Conservation (phyloP, 2,888 invertebrate genomes). For the Mesorhabditis spiculigera region DNA sequence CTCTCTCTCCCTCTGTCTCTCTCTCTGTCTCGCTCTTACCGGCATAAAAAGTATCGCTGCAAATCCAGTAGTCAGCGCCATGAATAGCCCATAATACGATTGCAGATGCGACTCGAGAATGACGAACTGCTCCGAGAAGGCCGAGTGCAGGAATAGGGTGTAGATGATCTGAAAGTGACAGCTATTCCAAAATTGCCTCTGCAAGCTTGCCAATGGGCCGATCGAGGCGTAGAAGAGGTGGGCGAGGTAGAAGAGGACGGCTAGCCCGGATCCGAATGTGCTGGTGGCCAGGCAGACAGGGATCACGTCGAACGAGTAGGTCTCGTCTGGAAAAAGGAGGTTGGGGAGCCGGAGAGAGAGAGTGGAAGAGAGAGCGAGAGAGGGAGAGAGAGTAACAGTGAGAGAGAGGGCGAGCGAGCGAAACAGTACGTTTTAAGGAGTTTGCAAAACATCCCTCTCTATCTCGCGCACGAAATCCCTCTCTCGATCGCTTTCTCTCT, state of each 20-base stretch:
- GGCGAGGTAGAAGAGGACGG: conserved; percentile 32
- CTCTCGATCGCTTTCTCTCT: background rate
- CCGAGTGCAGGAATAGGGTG: conserved; percentile 28
- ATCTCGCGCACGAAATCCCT: too few relatives aligned
- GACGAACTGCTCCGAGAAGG: conserved; percentile 31
- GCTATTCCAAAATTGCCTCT: background rate
- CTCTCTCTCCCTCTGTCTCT: background rate
- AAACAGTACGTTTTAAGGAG: too few relatives aligned
- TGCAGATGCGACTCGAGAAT: background rate
- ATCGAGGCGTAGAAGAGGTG: conserved; percentile 35
- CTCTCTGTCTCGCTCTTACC: background rate
- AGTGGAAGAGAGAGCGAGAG: too few relatives aligned
- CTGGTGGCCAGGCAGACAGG: conserved; percentile 41
- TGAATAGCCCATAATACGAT: background rate
- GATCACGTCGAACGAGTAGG: conserved; percentile 33
- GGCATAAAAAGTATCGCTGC: conserved; percentile 9
- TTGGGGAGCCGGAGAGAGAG: background rate
- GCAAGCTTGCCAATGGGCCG: conserved; percentile 33
- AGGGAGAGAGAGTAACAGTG: too few relatives aligned
- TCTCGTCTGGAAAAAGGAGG: conserved; percentile 28
- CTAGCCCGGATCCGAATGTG: conserved; percentile 27
- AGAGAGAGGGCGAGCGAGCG: too few relatives aligned
- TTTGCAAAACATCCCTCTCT: too few relatives aligned
- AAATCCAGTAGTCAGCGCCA: background rate
- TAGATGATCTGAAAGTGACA: conserved; percentile 22